A percentile compares a stretch with the other conserved stretches of the same genome.
These are phyloP conservation scores for Cranoglanis bouderius DNA, from an alignment of 2,113 vertebrate species.

Conservation along the genomic window DNA sequence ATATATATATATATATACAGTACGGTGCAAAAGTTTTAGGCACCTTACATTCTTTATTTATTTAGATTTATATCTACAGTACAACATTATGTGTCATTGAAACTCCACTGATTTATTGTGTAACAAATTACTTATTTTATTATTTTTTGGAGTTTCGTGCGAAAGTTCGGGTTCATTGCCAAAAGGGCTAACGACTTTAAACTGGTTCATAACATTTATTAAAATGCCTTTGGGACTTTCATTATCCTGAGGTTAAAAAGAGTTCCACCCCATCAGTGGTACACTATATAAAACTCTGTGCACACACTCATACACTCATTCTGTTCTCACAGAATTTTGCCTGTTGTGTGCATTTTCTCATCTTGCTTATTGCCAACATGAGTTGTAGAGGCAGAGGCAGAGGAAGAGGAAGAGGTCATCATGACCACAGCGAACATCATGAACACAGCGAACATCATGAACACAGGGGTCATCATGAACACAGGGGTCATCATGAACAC, in stretches of 20 bases:
- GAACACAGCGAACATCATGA: background rate
- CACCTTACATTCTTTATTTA: too few relatives aligned
- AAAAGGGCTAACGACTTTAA: background rate
- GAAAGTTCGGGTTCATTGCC: background rate
- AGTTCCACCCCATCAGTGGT: background rate
- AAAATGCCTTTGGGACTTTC: background rate
- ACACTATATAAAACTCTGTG: background rate
- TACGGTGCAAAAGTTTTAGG: too few relatives aligned
- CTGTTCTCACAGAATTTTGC: background rate
- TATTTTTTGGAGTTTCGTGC: background rate
- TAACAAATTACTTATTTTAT: background rate
- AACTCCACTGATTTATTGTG: background rate
- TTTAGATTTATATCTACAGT: too few relatives aligned
- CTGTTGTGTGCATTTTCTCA: slow-evolving; percentile 1
- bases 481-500: background rate
- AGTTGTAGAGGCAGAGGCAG: background rate
- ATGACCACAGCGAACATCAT: background rate
- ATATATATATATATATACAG: too few relatives aligned
- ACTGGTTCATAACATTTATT: background rate
- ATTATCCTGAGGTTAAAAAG: background rate
- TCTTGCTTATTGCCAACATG: background rate
- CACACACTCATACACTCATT: background rate
- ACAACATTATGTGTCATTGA: too few relatives aligned
- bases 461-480: background rate
- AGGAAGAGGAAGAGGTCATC: background rate